Evolutionary conservation across 1,140 invertebrate species (phyloP).

Genomic region (Atta texana): DNA sequence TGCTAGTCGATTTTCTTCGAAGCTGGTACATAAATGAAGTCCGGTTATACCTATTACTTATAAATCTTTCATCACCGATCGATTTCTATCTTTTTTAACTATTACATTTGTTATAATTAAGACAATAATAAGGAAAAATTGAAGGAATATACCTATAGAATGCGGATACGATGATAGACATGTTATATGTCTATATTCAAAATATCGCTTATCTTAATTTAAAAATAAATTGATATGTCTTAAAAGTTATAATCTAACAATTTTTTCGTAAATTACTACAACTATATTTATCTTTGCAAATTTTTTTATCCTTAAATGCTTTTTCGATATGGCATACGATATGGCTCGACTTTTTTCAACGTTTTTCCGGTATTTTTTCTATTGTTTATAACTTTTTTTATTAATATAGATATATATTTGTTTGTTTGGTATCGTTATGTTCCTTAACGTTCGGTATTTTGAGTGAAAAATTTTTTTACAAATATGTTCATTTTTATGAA

Average conservation of each 20-base stretch:
- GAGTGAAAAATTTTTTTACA: too few relatives aligned
- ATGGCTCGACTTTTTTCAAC: not conserved
- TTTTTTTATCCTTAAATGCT: not conserved
- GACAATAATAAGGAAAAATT: not conserved
- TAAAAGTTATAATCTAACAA: not conserved
- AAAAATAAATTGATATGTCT: not conserved
- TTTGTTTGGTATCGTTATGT: too few relatives aligned
- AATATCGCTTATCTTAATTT: not conserved
- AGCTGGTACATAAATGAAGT: conserved; percentile 50
- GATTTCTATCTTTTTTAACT: not conserved
- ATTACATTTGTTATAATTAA: conserved; percentile 17
- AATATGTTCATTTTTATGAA: too few relatives aligned
- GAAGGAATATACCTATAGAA: not conserved
- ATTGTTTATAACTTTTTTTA: not conserved
- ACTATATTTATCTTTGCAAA: not conserved
- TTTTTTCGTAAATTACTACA: not conserved
- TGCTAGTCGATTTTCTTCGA: conserved; percentile 45
- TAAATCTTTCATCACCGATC: conserved; percentile 36
- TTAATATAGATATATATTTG: too few relatives aligned
- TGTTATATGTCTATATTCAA: not conserved
- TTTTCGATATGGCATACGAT: not conserved
- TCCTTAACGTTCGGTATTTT: too few relatives aligned
- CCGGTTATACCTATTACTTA: conserved; percentile 36
- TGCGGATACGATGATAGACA: not conserved
- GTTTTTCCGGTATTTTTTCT: not conserved